Percentiles rank a stretch among this genome's conserved stretches.
These are phyloP conservation scores for Papilio machaon DNA, from an alignment of 1,140 invertebrate species.

Conservation along the genomic window DNA sequence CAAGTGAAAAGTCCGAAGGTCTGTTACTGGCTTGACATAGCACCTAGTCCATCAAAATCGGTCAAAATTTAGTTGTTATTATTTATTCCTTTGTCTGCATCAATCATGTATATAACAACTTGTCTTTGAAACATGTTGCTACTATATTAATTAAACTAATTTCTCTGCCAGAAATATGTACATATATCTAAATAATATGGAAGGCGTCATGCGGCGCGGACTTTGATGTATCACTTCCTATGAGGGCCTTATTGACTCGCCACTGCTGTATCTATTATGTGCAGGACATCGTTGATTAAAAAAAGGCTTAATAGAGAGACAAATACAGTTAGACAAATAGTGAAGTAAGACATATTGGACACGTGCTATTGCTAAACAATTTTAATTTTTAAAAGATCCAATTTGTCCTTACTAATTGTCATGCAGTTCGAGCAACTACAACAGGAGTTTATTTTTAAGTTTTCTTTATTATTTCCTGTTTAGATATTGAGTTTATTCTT, in stretches of 20 bases:
- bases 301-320: neutral
- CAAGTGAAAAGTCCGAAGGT: too few species aligned
- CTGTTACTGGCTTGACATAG: too few species aligned
- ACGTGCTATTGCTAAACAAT: too few species aligned
- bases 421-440: neutral
- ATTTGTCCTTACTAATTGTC: neutral
- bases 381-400: too few species aligned
- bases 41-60: neutral
- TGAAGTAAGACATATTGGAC: neutral
- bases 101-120: neutral
- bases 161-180: neutral
- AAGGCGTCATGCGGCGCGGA: neutral
- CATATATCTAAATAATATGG: neutral
- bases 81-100: neutral
- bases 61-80: neutral
- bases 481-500: too few species aligned
- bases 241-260: neutral
- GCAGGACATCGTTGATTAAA: neutral
- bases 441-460: too few species aligned
- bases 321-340: neutral
- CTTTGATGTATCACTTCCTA: conserved; percentile 16
- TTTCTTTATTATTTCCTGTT: neutral
- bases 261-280: neutral
- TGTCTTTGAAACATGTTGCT: neutral
- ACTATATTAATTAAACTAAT: neutral